Percentiles rank a stretch among this genome's conserved stretches.
These are phyloP conservation scores for Cynaeus angustus DNA, from an alignment of 2,888 invertebrate species.

Conservation along the genomic window DNA sequence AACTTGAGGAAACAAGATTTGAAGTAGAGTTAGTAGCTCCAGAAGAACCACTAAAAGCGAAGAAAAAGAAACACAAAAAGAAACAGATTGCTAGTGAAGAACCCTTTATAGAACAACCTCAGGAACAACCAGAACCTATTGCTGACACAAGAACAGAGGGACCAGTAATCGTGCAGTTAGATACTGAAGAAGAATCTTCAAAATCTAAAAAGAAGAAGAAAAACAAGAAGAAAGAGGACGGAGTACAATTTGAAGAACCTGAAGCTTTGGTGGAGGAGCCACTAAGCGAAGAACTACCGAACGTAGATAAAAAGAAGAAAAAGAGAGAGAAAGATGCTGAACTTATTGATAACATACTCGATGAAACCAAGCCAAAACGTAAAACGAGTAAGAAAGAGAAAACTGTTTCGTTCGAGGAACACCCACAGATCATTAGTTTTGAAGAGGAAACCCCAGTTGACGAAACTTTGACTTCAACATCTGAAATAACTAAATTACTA, in stretches of 20 bases:
- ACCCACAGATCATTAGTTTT: conserved; percentile 62
- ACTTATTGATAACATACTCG: background rate
- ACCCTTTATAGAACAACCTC: background rate
- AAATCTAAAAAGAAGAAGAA: conserved; percentile 38
- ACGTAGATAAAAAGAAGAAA: conserved; percentile 5
- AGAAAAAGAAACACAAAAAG: background rate
- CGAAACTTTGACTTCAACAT: conserved; percentile 26
- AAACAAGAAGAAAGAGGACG: conserved; percentile 35
- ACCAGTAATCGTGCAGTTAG: background rate
- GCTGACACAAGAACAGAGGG: too few relatives aligned
- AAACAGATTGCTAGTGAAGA: too few relatives aligned
- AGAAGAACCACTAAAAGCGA: background rate
- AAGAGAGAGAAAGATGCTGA: conserved; percentile 25
- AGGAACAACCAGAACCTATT: conserved; percentile 3
- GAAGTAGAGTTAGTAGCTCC: background rate
- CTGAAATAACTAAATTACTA: conserved; percentile 50
- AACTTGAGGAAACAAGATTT: too few relatives aligned
- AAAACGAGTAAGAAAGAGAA: conserved; percentile 62
- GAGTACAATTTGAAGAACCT: background rate
- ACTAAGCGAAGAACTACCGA: conserved; percentile 9
- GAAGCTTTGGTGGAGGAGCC: background rate
- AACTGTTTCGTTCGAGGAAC: conserved; percentile 67
- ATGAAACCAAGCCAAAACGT: conserved; percentile 25
- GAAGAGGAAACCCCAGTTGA: conserved; percentile 52
- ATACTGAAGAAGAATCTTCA: conserved; percentile 3